A percentile compares a stretch with the other conserved stretches of the same genome.
These are phyloP conservation scores for Trigoniulus corallinus DNA, from an alignment of 1,140 invertebrate species.

Conservation along the genomic window DNA sequence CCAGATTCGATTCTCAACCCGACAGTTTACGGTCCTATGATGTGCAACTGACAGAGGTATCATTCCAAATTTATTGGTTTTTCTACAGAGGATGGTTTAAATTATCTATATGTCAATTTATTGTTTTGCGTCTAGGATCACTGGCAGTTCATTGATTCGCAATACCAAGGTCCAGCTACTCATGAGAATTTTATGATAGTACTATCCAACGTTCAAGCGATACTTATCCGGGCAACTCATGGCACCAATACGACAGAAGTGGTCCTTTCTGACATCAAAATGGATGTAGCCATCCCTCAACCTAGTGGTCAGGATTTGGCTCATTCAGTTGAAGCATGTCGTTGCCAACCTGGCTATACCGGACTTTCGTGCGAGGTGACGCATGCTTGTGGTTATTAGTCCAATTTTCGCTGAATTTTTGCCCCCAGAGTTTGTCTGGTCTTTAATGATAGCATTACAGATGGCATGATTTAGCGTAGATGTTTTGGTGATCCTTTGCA, in stretches of 20 bases:
- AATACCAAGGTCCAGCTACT: conserved; percentile 29
- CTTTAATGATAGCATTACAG: conserved; percentile 18
- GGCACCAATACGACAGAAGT: conserved; percentile 48
- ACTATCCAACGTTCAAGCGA: conserved; percentile 57
- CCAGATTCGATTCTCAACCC: not conserved
- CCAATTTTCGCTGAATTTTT: conserved; percentile 16
- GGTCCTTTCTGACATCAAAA: conserved; percentile 52
- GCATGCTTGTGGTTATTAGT: conserved; percentile 2
- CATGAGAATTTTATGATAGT: conserved; percentile 66
- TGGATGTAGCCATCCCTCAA: conserved; percentile 56
- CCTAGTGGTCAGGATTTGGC: conserved; percentile 32
- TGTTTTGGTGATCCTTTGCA: conserved; percentile 23
- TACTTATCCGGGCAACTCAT: conserved; percentile 70
- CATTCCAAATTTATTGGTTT: not conserved
- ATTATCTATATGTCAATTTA: too few species aligned
- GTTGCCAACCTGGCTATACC: conserved; percentile 59
- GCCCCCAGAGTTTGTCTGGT: conserved; percentile 27
- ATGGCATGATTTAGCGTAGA: too few species aligned
- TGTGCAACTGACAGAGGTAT: not conserved
- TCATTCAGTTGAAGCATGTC: conserved; percentile 60
- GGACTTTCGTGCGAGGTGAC: conserved; percentile 62
- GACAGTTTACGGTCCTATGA: not conserved
- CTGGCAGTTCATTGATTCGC: conserved; percentile 17
- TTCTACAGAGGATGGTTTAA: not conserved
- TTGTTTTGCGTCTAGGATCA: too few species aligned